Base-by-base conservation (phyloP, 2,113 vertebrate genomes). In the Entomyzon cyanotis region DNA sequence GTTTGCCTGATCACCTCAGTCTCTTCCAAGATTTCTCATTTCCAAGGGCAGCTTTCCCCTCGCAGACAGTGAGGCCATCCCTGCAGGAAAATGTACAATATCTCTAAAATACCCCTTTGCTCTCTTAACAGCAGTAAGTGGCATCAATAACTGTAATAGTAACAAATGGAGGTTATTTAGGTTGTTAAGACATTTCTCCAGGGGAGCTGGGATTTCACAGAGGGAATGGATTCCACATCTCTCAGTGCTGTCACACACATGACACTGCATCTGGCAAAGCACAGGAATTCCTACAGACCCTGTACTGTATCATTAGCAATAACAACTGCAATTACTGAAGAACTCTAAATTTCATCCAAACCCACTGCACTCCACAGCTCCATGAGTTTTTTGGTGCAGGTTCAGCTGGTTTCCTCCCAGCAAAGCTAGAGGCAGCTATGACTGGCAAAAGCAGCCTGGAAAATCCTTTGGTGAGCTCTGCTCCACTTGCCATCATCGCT, bases 221-320 rank as follows among this genome's bases (percentile, higher is more conserved):
- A 37, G 5, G 5, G 60, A 39, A 28, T 7, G 15, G 49, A 50
- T 52, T 28, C 52, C 53, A 33, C 1, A 1, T 62, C 24, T 21
- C 1, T 12, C 41, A 31, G 52, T 0, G 10, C 8, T 2, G 31
- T 27, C 11, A 12, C 77, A 56, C 39, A 19, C 4, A 5, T 3
- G 70, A 56, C 41, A 41, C 30, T 1, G 3, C 13, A 67, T 8
- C 76, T 88, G 83, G 73, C 7, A 3, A 18, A 41, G 81, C 79
- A 50, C 53, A 41, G 28, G 2, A 25, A 78, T 47, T 30, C 42
- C 41, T 6, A 2, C 60, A 35, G 25, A 41, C 25, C 39, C 37
- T 3, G 16, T 0, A 4, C 2, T n/a, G 35, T 3, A 19, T 27
- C 4, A 65, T 6, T 33, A 60, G 16, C 59, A 49, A 1, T 21